phyloP scores from a whole-genome alignment of 1,140 invertebrate genomes.

The Fopius arisanus region DNA sequence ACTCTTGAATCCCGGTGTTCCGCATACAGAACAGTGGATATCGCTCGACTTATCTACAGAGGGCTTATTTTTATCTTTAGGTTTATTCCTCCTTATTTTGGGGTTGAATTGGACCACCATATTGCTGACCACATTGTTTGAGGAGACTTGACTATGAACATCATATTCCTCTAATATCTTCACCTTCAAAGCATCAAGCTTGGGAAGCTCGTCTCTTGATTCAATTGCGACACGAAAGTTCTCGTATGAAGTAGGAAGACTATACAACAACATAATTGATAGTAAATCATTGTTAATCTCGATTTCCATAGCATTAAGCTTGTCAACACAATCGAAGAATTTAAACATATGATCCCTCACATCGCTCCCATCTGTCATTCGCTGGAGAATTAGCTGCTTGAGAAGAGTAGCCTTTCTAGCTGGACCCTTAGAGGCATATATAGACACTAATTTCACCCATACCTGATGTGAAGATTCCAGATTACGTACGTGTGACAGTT shows the following conservation, averaged over 20 bases:
- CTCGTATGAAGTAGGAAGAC: conserved; percentile 39
- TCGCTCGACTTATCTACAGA: neutral
- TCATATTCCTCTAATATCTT: conserved; percentile 50
- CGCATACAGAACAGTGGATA: too few relatives aligned
- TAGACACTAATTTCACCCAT: conserved; percentile 34
- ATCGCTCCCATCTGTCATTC: conserved; percentile 35
- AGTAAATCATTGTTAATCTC: neutral
- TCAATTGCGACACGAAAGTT: conserved; percentile 50
- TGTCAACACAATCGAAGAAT: conserved; percentile 41
- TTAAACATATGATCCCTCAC: conserved; percentile 35
- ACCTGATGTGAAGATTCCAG: conserved; percentile 33
- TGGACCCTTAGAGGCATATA: conserved; percentile 40
- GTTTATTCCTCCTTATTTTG: neutral
- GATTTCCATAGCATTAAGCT: conserved; percentile 38
- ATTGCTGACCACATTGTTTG: neutral
- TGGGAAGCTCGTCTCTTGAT: conserved; percentile 42
- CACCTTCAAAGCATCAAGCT: conserved; percentile 41
- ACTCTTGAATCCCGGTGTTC: neutral
- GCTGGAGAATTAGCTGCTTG: conserved; percentile 36
- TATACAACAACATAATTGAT: conserved; percentile 35
- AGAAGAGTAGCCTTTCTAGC: conserved; percentile 41
- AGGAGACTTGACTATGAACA: conserved; percentile 19
- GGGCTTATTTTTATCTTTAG: neutral
- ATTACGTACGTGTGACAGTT: conserved; percentile 33
- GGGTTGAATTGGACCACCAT: neutral